Percentiles rank a stretch among this genome's conserved stretches.
These are phyloP conservation scores for Lacerta viridis DNA, from an alignment of 2,797 vertebrate genomes.

Conservation along the genomic window DNA sequence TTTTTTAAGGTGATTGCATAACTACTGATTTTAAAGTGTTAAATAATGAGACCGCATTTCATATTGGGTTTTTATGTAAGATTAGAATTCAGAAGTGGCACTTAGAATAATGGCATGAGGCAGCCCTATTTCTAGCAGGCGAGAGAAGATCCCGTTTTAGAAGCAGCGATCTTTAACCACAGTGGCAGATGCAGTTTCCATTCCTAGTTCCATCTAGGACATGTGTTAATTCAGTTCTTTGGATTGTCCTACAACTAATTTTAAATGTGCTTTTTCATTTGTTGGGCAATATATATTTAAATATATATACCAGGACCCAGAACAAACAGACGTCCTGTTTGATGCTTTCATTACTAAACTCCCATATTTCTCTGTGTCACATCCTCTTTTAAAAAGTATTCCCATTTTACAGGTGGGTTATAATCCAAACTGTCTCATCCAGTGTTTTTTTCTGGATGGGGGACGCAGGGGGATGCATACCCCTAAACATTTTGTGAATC, in stretches of 20 bases:
- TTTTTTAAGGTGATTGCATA: neutral
- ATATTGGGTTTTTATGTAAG: neutral
- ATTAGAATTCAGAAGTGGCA: slow-evolving; percentile 13
- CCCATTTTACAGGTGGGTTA: neutral
- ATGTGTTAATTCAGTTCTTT: slow-evolving; percentile 4
- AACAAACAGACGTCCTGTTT: too few relatives aligned
- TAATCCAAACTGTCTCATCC: neutral
- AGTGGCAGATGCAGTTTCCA: neutral
- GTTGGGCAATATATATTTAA: neutral
- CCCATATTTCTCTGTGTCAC: too few relatives aligned
- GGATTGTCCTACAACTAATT: neutral
- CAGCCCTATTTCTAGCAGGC: slow-evolving; percentile 21
- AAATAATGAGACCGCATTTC: neutral
- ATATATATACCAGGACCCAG: too few relatives aligned
- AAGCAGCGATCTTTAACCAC: slow-evolving; percentile 9
- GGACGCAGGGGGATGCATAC: too few relatives aligned
- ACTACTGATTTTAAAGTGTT: neutral
- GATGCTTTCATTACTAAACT: too few relatives aligned
- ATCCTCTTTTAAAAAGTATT: neutral
- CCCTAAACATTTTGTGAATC: too few relatives aligned
- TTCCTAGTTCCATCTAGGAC: neutral
- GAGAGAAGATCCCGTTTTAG: slow-evolving; percentile 13
- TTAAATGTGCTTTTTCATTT: slow-evolving; percentile 9
- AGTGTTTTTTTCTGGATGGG: too few relatives aligned
- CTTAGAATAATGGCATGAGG: slow-evolving; percentile 14